Percentiles rank a stretch among this genome's conserved stretches.
Evolutionary conservation across 2,797 vertebrate species (phyloP).

Genomic region (Bufotes viridis): DNA sequence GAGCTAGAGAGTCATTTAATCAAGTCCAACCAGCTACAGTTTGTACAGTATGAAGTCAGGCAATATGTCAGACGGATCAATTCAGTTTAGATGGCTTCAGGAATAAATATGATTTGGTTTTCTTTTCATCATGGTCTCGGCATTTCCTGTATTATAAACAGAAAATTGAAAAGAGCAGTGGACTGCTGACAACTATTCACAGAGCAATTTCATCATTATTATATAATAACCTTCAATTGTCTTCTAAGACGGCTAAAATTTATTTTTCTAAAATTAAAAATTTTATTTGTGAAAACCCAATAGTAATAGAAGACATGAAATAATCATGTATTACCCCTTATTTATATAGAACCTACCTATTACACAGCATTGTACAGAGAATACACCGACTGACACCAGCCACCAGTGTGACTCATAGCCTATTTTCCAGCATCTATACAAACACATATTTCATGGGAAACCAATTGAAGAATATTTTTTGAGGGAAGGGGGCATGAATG

Average conservation of each 20-base stretch:
- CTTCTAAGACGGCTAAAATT: background rate
- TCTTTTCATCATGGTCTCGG: background rate
- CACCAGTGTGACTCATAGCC: no score
- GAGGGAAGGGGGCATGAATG: no score
- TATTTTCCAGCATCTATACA: no score
- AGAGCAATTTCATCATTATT: background rate
- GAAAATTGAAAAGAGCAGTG: background rate
- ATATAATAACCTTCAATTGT: background rate
- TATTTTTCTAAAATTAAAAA: background rate
- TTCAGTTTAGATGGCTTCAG: background rate
- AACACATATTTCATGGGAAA: no score
- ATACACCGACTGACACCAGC: no score
- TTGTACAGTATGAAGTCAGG: constrained; percentile 14
- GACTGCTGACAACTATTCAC: background rate
- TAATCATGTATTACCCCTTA: background rate
- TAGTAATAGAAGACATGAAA: background rate
- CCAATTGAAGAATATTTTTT: no score
- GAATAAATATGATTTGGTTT: constrained; percentile 33
- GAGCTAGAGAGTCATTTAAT: constrained; percentile 47
- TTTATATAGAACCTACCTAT: background rate
- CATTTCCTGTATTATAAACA: background rate
- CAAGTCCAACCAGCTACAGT: background rate
- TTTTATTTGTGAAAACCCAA: background rate
- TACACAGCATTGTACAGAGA: background rate
- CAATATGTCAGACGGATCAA: constrained; percentile 6